Evolutionary conservation across 1,140 invertebrate genomes (phyloP).

Genomic region (Drosophila tsacasi): DNA sequence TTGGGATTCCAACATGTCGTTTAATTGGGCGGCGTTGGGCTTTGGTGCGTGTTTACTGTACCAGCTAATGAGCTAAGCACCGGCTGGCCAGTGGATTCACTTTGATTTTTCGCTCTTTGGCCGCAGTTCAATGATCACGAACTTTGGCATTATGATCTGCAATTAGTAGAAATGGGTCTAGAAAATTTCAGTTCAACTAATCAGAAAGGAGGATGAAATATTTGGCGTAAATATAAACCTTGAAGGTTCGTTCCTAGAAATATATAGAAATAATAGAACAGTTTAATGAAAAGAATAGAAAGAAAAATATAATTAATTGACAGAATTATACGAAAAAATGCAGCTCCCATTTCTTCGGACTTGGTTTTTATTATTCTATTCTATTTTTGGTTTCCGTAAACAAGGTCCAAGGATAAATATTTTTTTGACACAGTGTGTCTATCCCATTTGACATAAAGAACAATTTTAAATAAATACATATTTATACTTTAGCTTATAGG

Average conservation of each 20-base stretch:
- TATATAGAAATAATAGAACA: neutral
- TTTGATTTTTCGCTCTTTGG: conserved; percentile 35
- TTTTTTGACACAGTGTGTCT: neutral
- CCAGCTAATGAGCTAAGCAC: conserved; percentile 50
- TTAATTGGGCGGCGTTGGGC: conserved; percentile 45
- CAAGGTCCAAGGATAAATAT: neutral
- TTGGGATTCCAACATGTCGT: conserved; percentile 26
- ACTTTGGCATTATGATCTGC: conserved; percentile 36
- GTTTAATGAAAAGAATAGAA: neutral
- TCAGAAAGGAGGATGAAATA: neutral
- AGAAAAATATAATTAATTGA: too few relatives aligned
- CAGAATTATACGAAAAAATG: too few relatives aligned
- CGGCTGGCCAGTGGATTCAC: conserved; percentile 26
- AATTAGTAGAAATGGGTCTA: neutral
- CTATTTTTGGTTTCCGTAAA: neutral
- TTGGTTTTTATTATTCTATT: neutral
- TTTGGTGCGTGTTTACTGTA: conserved; percentile 61
- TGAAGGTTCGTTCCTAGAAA: too few relatives aligned
- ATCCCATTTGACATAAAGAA: too few relatives aligned
- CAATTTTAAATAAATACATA: too few relatives aligned
- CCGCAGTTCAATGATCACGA: conserved; percentile 47
- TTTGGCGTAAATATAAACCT: neutral
- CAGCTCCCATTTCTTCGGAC: too few relatives aligned
- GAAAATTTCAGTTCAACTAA: neutral
- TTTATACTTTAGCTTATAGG: neutral